Conservation (phyloP, 2,113 vertebrate genomes). For the Microcebus ravelobensis region DNA sequence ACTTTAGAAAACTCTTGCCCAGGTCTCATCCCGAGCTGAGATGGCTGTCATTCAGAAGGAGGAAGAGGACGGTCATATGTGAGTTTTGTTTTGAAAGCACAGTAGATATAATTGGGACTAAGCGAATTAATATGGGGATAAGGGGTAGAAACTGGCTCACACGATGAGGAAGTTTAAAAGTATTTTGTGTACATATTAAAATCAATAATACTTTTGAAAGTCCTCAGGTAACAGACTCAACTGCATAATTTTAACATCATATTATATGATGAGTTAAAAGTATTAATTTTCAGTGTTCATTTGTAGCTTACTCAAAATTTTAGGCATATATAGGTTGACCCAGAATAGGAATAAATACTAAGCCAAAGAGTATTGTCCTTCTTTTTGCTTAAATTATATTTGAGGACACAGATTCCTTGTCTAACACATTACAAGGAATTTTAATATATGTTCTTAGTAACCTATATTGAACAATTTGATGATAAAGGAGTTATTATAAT, state of each 20-base stretch:
- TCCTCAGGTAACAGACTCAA: background rate
- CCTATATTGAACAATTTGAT: background rate
- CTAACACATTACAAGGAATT: background rate
- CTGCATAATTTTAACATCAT: background rate
- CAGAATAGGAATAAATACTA: background rate
- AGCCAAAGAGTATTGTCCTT: background rate
- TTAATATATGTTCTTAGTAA: conserved; percentile 34
- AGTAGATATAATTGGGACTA: background rate
- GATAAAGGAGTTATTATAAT: conserved; percentile 15
- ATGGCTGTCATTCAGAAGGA: background rate
- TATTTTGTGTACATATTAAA: background rate
- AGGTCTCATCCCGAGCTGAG: background rate
- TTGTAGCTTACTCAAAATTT: background rate
- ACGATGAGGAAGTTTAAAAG: background rate
- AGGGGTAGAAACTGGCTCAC: background rate
- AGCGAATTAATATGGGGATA: background rate
- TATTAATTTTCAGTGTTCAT: background rate
- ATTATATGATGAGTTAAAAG: background rate
- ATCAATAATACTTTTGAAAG: background rate
- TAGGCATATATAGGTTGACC: background rate
- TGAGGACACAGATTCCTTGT: background rate
- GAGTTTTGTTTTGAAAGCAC: background rate
- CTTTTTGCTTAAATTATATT: background rate
- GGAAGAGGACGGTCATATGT: background rate
- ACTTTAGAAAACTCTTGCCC: background rate